phyloP scores from a whole-genome alignment of 30 jellyfish, hydroid and myxozoan genomes.

The Sanderia malayensis region DNA sequence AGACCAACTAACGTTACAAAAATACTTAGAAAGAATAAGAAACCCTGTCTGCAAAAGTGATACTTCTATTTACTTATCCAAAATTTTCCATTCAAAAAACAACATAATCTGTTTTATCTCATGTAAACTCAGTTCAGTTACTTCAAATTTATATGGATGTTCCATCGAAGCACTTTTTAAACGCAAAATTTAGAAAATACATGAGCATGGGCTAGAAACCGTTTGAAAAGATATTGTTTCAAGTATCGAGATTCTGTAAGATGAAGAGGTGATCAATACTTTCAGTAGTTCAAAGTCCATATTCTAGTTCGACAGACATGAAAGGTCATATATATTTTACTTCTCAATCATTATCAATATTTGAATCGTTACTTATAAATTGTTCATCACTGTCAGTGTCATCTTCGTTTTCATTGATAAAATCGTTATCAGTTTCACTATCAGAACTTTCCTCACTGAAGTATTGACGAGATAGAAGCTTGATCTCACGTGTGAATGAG shows the following conservation, averaged over 20 bases:
- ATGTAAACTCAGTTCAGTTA: not conserved
- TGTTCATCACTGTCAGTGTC: not conserved
- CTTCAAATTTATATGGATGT: not conserved
- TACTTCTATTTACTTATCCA: not conserved
- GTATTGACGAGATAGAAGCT: conserved; percentile 1
- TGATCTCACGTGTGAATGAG: conserved; percentile 1
- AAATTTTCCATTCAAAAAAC: not conserved
- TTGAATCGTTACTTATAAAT: not conserved
- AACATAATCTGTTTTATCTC: not conserved
- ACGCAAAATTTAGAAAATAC: not conserved
- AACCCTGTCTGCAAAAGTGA: not conserved
- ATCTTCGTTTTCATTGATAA: not conserved
- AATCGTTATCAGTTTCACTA: not conserved
- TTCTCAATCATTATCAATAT: not conserved
- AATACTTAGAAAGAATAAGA: not conserved
- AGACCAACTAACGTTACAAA: not conserved
- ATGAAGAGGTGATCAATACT: not conserved
- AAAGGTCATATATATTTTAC: not conserved
- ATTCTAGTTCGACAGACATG: not conserved
- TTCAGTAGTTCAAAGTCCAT: not conserved
- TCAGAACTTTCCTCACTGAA: conserved; percentile 1
- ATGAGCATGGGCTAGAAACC: not conserved
- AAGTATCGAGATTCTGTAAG: not conserved
- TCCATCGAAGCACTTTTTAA: not conserved
- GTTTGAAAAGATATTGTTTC: not conserved